Evolutionary conservation across 2,797 vertebrate species (phyloP).

Genomic region (Esox masquinongy): DNA sequence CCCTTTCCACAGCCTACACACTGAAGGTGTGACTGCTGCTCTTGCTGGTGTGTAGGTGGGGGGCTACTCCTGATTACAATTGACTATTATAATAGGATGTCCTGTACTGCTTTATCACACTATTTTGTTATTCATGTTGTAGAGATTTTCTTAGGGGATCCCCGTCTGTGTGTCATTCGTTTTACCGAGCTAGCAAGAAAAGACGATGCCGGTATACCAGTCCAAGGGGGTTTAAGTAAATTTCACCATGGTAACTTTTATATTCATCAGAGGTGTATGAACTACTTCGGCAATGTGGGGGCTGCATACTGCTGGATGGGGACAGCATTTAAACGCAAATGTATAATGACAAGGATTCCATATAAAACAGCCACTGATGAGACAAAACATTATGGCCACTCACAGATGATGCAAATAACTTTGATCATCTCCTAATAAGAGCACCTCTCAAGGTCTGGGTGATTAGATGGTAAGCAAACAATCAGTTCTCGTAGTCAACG

Average conservation of each 20-base stretch:
- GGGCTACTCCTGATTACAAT: slow-evolving; percentile 18
- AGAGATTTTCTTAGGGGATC: slow-evolving; percentile 34
- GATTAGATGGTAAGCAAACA: too few relatives aligned
- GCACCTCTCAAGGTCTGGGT: too few relatives aligned
- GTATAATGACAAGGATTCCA: too few relatives aligned
- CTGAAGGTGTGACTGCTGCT: slow-evolving; percentile 59
- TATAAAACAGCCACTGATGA: too few relatives aligned
- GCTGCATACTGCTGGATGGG: too few relatives aligned
- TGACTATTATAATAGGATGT: slow-evolving; percentile 22
- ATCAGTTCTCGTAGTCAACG: too few relatives aligned
- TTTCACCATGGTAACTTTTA: background rate
- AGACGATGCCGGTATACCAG: slow-evolving; percentile 3
- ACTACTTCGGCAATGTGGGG: background rate
- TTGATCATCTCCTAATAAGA: too few relatives aligned
- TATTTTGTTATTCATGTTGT: slow-evolving; percentile 6
- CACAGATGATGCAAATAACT: too few relatives aligned
- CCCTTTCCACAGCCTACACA: slow-evolving; percentile 53
- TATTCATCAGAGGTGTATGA: background rate
- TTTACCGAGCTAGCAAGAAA: slow-evolving; percentile 27
- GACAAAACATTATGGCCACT: too few relatives aligned
- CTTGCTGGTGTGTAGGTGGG: slow-evolving; percentile 58
- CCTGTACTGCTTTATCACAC: slow-evolving; percentile 27
- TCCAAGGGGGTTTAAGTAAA: background rate
- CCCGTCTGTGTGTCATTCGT: slow-evolving; percentile 23
- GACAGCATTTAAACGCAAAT: too few relatives aligned